Conservation (phyloP, 2,113 vertebrate species). For the Varanus komodoensis region DNA sequence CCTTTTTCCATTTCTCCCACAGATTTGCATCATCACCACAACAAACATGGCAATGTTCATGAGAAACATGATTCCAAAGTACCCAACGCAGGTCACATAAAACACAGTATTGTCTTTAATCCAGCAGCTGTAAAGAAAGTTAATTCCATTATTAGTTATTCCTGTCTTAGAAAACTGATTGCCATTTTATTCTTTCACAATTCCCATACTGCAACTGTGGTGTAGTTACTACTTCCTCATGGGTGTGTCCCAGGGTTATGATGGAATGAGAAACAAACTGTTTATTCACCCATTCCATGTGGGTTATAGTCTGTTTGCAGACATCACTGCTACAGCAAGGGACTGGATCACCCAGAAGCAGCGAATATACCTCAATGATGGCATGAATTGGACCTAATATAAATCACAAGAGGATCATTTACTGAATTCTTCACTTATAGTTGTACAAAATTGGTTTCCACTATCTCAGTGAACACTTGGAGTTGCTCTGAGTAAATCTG, state of each 20-base stretch:
- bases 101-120: conserved; percentile 84
- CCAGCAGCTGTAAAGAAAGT: conserved; percentile 86
- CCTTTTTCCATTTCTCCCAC: conserved; percentile 94
- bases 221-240: neutral
- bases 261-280: neutral
- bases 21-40: conserved; percentile 98
- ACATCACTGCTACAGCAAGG: neutral
- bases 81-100: conserved; percentile 89
- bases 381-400: neutral
- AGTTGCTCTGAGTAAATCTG: neutral
- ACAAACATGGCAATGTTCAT: conserved; percentile 97
- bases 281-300: neutral
- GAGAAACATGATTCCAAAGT: conserved; percentile 93
- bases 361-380: neutral
- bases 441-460: neutral
- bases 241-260: neutral
- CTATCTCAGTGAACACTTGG: neutral
- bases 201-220: neutral
- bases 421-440: neutral
- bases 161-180: neutral
- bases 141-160: neutral
- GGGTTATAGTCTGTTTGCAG: neutral
- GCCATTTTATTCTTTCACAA: conserved; percentile 35
- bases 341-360: neutral
- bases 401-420: neutral